Evolutionary conservation across 2,888 invertebrate genomes (phyloP), one percentile per base, ranked within the genome.

Genomic region (Zygogramma bicolorata): DNA sequence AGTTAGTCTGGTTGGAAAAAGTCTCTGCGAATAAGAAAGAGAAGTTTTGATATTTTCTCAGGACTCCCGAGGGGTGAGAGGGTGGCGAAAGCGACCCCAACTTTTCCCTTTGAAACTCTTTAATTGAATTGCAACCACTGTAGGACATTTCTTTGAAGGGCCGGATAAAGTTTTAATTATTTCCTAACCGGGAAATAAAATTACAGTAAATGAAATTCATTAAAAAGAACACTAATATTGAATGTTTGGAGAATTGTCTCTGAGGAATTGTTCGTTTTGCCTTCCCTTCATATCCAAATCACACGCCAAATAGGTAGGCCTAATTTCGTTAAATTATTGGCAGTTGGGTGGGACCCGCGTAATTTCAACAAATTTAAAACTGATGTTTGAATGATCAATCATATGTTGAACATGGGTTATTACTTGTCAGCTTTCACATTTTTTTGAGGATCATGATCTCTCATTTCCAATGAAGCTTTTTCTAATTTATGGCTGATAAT

Each of bases 111-210:
- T 77, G 58, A 82, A 85, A 84, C 84, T 85, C 84, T 84, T 85
- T 85, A 86, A 85, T 85, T 85, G 85, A 86, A 85, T 85, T 84
- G 85, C 84, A 84, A 85, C 85, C 84, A 53, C 53, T 53, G 53
- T 53, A 53, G 53, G 53, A 53, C 53, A 84, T 85, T 85, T 84
- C 84, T 84, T 84, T 84, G 83, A 53, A 83, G 79, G 83, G 84
- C 84, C 83, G 84, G 81, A 83, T 83, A 84, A 85, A 85, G 84
- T 85, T 85, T 85, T 85, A 85, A 85, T 85, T 85, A 85, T 85
- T 85, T 84, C 81, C 82, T 84, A 53, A 25, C 27, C 25, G n/a
- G 53, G 25, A 27, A 53, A 53, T 53, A 84, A 84, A 83, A 83
- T 83, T 82, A 84, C 70, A 65, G 60, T 53, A 53, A 70, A 70